phyloP scores from a whole-genome alignment of 2,888 invertebrate species.

The Caenorhabditis sinica region DNA sequence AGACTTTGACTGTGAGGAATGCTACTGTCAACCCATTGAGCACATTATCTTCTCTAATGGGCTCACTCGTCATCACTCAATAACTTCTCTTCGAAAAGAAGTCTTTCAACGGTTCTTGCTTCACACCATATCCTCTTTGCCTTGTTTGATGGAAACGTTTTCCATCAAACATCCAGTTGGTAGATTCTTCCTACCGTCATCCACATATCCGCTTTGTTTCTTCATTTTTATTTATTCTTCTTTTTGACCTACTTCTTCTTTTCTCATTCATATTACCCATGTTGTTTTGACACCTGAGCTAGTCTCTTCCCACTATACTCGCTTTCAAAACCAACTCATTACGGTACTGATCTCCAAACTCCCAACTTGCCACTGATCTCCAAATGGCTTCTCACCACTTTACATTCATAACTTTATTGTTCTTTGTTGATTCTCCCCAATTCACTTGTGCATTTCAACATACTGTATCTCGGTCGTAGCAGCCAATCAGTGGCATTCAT shows the following conservation, averaged over 20 bases:
- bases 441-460: constrained; percentile 31
- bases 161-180: constrained; percentile 50
- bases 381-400: constrained; percentile 38
- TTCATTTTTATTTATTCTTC: constrained; percentile 30
- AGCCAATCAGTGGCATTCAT: constrained; percentile 46
- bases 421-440: constrained; percentile 22
- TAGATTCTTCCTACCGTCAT: constrained; percentile 65
- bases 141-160: constrained; percentile 45
- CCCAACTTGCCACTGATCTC: constrained; percentile 51
- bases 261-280: constrained; percentile 36
- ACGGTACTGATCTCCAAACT: constrained; percentile 37
- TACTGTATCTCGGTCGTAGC: constrained; percentile 28
- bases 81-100: constrained; percentile 25
- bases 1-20: constrained; percentile 19
- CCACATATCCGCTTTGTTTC: constrained; percentile 48
- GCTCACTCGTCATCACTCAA: constrained; percentile 39
- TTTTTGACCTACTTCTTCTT: constrained; percentile 17
- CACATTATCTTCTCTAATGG: constrained; percentile 13
- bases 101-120: background rate
- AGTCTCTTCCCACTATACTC: constrained; percentile 36
- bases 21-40: constrained; percentile 29
- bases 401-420: constrained; percentile 33
- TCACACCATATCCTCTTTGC: constrained; percentile 8
- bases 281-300: constrained; percentile 59
- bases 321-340: constrained; percentile 46